Evolutionary conservation across 2,888 invertebrate genomes (phyloP).

Genomic region (Adelphocoris suturalis): DNA sequence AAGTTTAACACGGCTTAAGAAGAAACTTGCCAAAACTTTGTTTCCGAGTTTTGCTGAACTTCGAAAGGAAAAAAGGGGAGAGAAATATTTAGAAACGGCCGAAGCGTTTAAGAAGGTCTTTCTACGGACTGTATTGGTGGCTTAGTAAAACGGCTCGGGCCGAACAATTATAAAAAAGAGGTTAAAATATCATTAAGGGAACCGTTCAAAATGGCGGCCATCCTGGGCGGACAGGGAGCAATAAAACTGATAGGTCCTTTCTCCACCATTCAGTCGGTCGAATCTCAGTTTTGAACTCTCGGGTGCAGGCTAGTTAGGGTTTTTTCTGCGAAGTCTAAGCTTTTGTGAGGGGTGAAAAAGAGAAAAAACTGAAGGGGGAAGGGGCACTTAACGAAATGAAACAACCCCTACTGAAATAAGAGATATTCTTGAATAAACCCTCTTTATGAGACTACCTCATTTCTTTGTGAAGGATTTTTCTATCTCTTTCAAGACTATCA

Average conservation of each 20-base stretch:
- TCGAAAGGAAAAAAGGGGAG: neutral
- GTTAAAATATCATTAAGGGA: conserved; percentile 42
- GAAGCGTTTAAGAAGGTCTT: too few relatives aligned
- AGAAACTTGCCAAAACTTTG: conserved; percentile 27
- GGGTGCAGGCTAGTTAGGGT: conserved; percentile 10
- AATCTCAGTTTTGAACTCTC: neutral
- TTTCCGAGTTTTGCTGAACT: neutral
- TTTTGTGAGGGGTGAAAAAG: conserved; percentile 26
- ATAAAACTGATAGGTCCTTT: conserved; percentile 54
- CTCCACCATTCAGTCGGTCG: neutral
- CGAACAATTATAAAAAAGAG: conserved; percentile 31
- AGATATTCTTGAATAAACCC: conserved; percentile 71
- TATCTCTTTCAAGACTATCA: conserved; percentile 8
- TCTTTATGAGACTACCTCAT: conserved; percentile 58
- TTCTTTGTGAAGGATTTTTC: conserved; percentile 46
- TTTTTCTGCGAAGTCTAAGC: conserved; percentile 32
- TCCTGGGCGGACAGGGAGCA: neutral
- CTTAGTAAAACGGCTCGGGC: neutral
- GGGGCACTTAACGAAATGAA: conserved; percentile 71
- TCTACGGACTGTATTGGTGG: too few relatives aligned
- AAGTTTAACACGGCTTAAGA: conserved; percentile 29
- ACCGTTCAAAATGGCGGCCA: conserved; percentile 5
- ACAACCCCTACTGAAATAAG: conserved; percentile 67
- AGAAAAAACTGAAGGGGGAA: conserved; percentile 56
- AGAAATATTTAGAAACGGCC: neutral